Conservation (phyloP, 2,113 vertebrate genomes). For the Istiophorus platypterus region DNA sequence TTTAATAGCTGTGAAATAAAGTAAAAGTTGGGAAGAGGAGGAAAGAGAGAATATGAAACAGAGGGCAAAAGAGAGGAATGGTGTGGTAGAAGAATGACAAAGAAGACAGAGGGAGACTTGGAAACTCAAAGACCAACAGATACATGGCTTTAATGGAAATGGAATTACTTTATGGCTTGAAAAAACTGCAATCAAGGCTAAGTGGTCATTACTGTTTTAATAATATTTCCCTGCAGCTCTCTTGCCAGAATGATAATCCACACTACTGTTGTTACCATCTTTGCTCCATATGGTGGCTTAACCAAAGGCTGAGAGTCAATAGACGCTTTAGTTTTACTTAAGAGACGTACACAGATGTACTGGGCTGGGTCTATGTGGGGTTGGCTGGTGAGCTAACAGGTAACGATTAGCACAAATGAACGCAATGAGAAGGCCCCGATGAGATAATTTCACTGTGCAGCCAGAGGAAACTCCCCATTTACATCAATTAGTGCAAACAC, state of each 20-base stretch:
- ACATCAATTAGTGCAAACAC: constrained; percentile 64
- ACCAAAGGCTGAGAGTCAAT: constrained; percentile 43
- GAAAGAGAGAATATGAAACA: constrained; percentile 56
- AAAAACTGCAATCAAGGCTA: constrained; percentile 43
- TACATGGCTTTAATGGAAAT: constrained; percentile 21
- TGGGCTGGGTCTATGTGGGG: constrained; percentile 32
- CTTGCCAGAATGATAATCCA: constrained; percentile 43
- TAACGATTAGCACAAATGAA: constrained; percentile 79
- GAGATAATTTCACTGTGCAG: constrained; percentile 63
- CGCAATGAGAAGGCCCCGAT: constrained; percentile 61
- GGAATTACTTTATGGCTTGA: constrained; percentile 44
- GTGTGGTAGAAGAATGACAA: not conserved
- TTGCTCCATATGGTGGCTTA: constrained; percentile 39
- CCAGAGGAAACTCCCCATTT: constrained; percentile 72
- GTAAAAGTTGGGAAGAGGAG: constrained; percentile 70
- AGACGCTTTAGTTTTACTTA: constrained; percentile 50
- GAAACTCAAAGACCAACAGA: constrained; percentile 36
- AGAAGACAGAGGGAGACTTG: not conserved
- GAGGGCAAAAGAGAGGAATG: constrained; percentile 41
- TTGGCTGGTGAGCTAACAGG: constrained; percentile 67
- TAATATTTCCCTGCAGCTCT: constrained; percentile 29
- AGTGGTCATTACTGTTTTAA: constrained; percentile 39
- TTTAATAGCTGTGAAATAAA: constrained; percentile 85
- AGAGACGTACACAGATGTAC: constrained; percentile 46
- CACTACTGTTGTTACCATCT: constrained; percentile 13